Evolutionary conservation across 2,113 vertebrate species (phyloP).

Genomic region (Ornithorhynchus anatinus): DNA sequence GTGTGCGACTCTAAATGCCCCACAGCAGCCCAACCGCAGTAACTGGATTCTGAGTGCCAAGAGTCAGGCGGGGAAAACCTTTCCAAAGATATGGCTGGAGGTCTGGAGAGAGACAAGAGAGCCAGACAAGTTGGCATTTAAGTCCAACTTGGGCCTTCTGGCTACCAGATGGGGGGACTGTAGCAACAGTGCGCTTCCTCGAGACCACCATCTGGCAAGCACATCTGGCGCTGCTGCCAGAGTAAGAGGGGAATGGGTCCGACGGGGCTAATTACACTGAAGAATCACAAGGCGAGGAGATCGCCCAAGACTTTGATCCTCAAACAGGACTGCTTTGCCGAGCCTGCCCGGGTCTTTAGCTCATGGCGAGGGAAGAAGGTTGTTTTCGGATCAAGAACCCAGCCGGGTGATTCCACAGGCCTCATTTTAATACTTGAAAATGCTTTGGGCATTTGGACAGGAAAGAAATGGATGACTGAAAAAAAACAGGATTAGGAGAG

Average conservation of each 20-base stretch:
- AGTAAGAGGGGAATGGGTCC: accelerated
- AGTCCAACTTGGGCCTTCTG: not conserved
- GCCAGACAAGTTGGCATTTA: not conserved
- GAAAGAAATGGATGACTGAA: not conserved
- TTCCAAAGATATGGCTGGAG: too few relatives aligned
- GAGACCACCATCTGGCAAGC: not conserved
- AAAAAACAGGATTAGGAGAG: not conserved
- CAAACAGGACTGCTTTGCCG: not conserved
- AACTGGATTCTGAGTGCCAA: too few relatives aligned
- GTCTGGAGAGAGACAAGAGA: not conserved
- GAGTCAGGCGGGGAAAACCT: too few relatives aligned
- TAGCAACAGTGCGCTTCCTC: not conserved
- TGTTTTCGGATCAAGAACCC: not conserved
- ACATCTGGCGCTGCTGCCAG: not conserved
- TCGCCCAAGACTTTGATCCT: accelerated
- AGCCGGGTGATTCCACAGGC: not conserved
- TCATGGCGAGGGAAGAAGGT: accelerated
- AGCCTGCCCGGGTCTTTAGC: not conserved
- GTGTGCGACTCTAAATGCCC: too few relatives aligned
- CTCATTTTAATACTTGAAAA: not conserved
- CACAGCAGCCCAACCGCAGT: too few relatives aligned
- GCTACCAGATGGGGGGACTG: not conserved
- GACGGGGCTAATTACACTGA: not conserved
- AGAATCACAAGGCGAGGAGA: accelerated
- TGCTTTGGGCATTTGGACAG: not conserved